Percentiles rank a stretch among this genome's conserved stretches.
These are phyloP conservation scores for Edolisoma coerulescens DNA, from an alignment of 2,113 vertebrate species.

Conservation along the genomic window DNA sequence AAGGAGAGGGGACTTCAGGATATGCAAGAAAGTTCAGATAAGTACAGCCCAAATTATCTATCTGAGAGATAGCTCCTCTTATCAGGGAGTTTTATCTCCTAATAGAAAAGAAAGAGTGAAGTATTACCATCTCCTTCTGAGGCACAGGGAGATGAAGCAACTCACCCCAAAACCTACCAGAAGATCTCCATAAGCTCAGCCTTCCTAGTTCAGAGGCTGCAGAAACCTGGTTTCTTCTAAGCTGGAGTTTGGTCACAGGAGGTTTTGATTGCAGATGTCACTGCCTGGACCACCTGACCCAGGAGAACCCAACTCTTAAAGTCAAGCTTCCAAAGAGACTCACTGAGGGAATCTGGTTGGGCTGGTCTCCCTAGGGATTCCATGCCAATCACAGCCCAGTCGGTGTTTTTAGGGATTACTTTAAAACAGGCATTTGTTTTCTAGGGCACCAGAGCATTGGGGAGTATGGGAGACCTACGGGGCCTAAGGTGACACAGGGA, in stretches of 20 bases:
- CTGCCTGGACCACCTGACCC: not conserved
- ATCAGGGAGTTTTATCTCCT: not conserved
- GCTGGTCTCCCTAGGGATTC: not conserved
- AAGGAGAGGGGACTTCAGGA: not conserved
- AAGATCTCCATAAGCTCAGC: not conserved
- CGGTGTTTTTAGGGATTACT: not conserved
- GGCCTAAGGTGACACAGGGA: not conserved
- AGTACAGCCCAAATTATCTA: accelerated
- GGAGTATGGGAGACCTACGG: not conserved
- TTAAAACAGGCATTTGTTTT: not conserved
- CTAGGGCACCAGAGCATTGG: not conserved
- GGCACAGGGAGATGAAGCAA: not conserved
- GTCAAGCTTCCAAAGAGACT: not conserved
- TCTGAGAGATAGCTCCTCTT: not conserved
- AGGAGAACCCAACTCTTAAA: not conserved
- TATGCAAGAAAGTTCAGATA: not conserved
- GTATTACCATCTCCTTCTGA: not conserved
- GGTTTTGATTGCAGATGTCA: not conserved
- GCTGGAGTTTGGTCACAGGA: not conserved
- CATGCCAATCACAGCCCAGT: not conserved
- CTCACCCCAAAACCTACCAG: not conserved
- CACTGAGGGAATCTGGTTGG: not conserved
- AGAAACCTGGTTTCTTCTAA: not conserved
- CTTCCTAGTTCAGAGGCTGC: not conserved
- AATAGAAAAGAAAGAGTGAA: not conserved